Conservation (phyloP, 2,797 vertebrate species). For the Ptychobarbus kaznakovi region DNA sequence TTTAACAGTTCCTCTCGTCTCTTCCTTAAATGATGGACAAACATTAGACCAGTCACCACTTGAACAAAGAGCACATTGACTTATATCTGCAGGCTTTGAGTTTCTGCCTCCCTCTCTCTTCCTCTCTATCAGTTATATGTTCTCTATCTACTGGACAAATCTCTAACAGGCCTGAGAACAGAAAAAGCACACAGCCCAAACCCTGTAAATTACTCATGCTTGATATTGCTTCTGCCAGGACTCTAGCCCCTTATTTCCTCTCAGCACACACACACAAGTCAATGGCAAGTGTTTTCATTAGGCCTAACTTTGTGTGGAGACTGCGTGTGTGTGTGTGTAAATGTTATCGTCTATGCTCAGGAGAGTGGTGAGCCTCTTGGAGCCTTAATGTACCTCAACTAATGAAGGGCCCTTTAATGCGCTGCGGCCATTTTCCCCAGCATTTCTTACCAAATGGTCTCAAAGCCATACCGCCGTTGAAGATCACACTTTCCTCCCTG, state of each 20-base stretch:
- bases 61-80: slow-evolving; percentile 45
- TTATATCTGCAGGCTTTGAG: slow-evolving; percentile 48
- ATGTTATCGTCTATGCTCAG: slow-evolving; percentile 44
- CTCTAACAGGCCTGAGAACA: slow-evolving; percentile 50
- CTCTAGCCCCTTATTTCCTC: slow-evolving; percentile 48
- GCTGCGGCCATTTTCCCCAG: slow-evolving; percentile 54
- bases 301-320: slow-evolving; percentile 25
- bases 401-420: slow-evolving; percentile 61
- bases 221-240: slow-evolving; percentile 58
- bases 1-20: slow-evolving; percentile 48
- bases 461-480: slow-evolving; percentile 32
- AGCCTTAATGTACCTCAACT: slow-evolving; percentile 62
- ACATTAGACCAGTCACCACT: slow-evolving; percentile 53
- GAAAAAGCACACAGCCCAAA: slow-evolving; percentile 47
- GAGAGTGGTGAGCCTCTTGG: slow-evolving; percentile 48
- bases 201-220: slow-evolving; percentile 59
- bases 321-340: slow-evolving; percentile 29
- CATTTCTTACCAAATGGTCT: slow-evolving; percentile 59
- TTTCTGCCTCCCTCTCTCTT: slow-evolving; percentile 40
- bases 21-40: slow-evolving; percentile 52
- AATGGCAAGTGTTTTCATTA: slow-evolving; percentile 38
- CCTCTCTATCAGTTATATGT: slow-evolving; percentile 30
- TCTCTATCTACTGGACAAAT: slow-evolving; percentile 44
- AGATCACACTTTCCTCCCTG: slow-evolving; percentile 42
- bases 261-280: slow-evolving; percentile 45